Evolutionary conservation across 2,113 vertebrate species (phyloP).

Genomic region (Alouatta palliata): DNA sequence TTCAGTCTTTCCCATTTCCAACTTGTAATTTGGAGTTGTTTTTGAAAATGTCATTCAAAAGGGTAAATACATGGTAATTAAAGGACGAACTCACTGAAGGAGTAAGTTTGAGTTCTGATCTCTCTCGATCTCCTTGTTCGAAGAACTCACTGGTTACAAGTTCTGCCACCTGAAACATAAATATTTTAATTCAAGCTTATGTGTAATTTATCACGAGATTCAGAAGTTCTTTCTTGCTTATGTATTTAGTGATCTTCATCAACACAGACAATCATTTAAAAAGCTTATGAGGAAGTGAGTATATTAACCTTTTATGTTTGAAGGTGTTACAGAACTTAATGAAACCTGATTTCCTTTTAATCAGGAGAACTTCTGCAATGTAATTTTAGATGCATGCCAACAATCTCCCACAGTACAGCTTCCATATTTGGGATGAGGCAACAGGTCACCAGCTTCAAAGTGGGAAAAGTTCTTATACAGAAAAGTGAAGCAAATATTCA

Average conservation of each 20-base stretch:
- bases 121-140: conserved; percentile 98
- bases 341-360: conserved; percentile 45
- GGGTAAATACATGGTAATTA: conserved; percentile 9
- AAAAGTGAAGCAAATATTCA: conserved; percentile 32
- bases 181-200: conserved; percentile 3
- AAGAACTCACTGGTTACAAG: conserved; percentile 99
- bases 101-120: conserved; percentile 97
- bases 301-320: conserved; percentile 41
- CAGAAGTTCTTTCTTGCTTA: conserved; percentile 25
- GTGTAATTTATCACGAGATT: background rate
- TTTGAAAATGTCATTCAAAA: conserved; percentile 37
- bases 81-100: conserved; percentile 92
- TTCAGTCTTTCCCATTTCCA: conserved; percentile 10
- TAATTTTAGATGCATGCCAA: background rate
- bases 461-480: background rate
- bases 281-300: conserved; percentile 47
- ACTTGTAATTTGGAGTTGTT: conserved; percentile 1
- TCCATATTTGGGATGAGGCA: background rate
- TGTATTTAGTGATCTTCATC: background rate
- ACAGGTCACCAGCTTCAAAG: background rate
- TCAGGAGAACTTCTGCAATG: background rate
- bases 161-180: conserved; percentile 93
- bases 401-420: background rate
- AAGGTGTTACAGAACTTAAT: conserved; percentile 25
- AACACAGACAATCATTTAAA: conserved; percentile 9